A percentile compares a stretch with the other conserved stretches of the same genome.
Conservation (phyloP, 1,140 invertebrate genomes). For the Pentalonia nigronervosa region DNA sequence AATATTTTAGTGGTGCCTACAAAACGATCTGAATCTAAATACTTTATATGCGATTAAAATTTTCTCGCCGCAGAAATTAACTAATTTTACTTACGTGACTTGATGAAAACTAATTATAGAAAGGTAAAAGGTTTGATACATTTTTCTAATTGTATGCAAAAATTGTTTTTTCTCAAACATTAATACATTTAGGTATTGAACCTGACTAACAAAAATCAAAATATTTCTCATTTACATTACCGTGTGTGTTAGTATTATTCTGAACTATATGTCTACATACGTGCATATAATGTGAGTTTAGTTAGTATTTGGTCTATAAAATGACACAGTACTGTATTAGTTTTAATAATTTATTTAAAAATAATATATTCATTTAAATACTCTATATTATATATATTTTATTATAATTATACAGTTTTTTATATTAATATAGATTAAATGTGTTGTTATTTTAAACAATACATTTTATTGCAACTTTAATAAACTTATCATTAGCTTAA, state of each 20-base stretch:
- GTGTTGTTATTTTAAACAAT: too few relatives aligned
- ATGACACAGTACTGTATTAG: not conserved
- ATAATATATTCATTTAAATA: not conserved
- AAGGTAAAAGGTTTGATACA: not conserved
- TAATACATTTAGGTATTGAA: not conserved
- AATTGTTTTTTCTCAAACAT: not conserved
- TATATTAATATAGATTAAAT: too few relatives aligned
- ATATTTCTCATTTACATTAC: not conserved
- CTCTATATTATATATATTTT: too few relatives aligned
- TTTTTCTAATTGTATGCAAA: not conserved
- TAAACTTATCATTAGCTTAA: not conserved
- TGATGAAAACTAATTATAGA: conserved; percentile 6
- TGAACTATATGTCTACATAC: not conserved
- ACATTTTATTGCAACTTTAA: not conserved
- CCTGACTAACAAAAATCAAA: not conserved
- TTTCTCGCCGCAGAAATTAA: not conserved
- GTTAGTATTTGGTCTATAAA: not conserved
- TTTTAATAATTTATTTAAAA: not conserved
- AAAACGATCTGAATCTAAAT: not conserved
- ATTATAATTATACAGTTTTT: too few relatives aligned
- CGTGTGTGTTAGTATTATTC: not conserved
- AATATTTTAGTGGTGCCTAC: not conserved
- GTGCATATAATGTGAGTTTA: too few relatives aligned
- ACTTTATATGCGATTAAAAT: not conserved
- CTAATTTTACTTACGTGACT: conserved; percentile 17